phyloP scores from a whole-genome alignment of 2,113 vertebrate species.

The Vimba vimba region DNA sequence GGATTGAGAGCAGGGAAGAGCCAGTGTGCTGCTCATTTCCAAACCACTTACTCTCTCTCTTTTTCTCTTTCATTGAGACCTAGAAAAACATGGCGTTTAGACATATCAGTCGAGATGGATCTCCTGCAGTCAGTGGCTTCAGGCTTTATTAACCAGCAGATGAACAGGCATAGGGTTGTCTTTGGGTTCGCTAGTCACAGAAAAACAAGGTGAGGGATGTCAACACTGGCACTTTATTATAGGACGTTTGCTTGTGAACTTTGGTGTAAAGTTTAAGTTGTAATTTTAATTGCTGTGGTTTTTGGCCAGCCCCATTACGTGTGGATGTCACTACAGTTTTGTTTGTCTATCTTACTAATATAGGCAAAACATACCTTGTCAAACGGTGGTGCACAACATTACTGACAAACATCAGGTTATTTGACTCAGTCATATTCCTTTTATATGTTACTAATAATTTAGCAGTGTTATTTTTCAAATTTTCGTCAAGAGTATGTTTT shows the following conservation, averaged over 20 bases:
- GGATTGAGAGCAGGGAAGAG: constrained; percentile 23
- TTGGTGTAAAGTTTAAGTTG: background rate
- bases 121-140: constrained; percentile 13
- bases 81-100: constrained; percentile 20
- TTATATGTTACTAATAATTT: background rate
- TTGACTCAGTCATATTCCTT: background rate
- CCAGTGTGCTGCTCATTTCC: background rate
- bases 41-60: constrained; percentile 6
- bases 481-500: background rate
- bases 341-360: background rate
- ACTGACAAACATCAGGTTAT: background rate
- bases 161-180: constrained; percentile 35
- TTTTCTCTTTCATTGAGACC: background rate
- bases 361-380: background rate
- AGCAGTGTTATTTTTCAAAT: background rate
- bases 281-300: background rate
- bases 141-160: constrained; percentile 33
- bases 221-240: background rate
- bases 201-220: constrained; percentile 25
- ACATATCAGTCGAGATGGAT: constrained; percentile 16
- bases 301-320: background rate
- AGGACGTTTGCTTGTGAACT: background rate
- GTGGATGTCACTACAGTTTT: background rate
- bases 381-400: background rate
- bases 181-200: constrained; percentile 40